These are phyloP conservation scores for Prolemur simus DNA, from an alignment of 2,113 vertebrate genomes.

Conservation along the genomic window DNA sequence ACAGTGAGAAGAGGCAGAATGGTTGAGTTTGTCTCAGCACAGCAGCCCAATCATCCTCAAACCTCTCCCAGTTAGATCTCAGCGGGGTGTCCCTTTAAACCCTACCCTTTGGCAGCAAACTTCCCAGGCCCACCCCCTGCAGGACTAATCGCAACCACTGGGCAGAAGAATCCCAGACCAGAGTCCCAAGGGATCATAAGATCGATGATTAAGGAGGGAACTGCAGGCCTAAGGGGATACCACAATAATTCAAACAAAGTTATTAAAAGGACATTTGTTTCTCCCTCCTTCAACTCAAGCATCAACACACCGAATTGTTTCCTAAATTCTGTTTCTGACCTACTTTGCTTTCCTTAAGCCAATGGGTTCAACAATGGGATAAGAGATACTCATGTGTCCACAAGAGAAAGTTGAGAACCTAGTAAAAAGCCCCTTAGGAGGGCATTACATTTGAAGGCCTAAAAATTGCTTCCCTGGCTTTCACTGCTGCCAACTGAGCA, in stretches of 20 bases:
- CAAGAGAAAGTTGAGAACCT: neutral
- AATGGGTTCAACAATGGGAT: neutral
- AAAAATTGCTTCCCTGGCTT: neutral
- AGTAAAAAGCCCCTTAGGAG: neutral
- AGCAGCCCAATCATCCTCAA: slow-evolving; percentile 19
- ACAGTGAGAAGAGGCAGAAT: neutral
- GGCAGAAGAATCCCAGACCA: neutral
- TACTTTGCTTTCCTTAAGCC: neutral
- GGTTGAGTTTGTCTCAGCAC: slow-evolving; percentile 62
- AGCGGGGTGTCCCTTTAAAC: neutral
- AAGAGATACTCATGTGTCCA: neutral
- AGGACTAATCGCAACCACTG: neutral
- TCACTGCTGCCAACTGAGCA: neutral
- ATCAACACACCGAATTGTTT: neutral
- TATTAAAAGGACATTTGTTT: neutral
- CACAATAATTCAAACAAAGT: neutral
- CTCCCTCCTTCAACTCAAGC: neutral
- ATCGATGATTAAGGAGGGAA: neutral
- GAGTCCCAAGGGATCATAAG: neutral
- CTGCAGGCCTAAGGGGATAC: neutral
- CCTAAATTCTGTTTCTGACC: neutral
- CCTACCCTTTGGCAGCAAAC: neutral
- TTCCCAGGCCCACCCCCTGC: neutral
- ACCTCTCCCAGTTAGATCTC: neutral
- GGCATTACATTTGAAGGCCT: neutral